These are phyloP conservation scores for Hemaris fuciformis DNA, from an alignment of 2,888 invertebrate species.

Conservation along the genomic window DNA sequence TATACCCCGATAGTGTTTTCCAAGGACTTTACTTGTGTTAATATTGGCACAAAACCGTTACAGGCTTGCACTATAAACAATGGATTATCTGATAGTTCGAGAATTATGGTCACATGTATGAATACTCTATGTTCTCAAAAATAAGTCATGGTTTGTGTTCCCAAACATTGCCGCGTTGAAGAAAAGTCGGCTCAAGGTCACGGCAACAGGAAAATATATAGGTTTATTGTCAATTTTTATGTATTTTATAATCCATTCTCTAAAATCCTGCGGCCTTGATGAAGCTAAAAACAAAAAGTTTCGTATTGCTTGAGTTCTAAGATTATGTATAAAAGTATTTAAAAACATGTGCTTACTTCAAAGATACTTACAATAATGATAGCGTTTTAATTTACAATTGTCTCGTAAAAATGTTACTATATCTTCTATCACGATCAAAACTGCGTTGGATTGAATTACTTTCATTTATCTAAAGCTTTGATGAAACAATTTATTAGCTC, in stretches of 20 bases:
- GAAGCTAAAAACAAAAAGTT: too few species aligned
- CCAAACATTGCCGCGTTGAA: neutral
- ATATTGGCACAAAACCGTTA: constrained; percentile 52
- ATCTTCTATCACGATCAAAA: neutral
- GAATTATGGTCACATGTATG: constrained; percentile 41
- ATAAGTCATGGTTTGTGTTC: neutral
- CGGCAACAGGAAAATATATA: neutral
- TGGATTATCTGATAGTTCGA: constrained; percentile 57
- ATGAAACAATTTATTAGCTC: neutral
- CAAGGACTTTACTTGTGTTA: constrained; percentile 52
- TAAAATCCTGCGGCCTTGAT: neutral
- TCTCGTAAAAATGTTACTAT: neutral
- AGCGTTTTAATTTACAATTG: neutral
- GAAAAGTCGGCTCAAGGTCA: neutral
- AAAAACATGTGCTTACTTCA: too few species aligned
- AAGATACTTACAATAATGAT: neutral
- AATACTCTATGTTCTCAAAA: neutral
- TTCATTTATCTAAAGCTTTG: neutral
- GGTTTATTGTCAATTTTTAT: neutral
- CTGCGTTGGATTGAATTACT: too few species aligned
- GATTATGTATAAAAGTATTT: too few species aligned
- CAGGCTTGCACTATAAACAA: constrained; percentile 50
- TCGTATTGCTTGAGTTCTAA: too few species aligned
- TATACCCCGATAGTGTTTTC: constrained; percentile 55
- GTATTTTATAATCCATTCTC: neutral